Conservation (phyloP, 2,797 vertebrate genomes). For the Heterohyrax brucei region DNA sequence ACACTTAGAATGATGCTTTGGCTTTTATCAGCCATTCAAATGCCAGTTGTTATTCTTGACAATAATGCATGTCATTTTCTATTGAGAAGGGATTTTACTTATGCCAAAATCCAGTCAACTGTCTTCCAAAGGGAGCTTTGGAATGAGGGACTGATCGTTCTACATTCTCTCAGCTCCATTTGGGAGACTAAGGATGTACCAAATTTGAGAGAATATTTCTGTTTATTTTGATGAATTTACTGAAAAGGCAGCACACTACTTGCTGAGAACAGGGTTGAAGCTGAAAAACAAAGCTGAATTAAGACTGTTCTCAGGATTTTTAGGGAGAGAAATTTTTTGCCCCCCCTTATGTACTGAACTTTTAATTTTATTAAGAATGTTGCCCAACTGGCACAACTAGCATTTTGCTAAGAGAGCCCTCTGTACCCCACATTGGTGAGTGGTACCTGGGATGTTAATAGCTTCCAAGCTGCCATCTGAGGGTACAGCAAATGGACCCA, state of each 20-base stretch:
- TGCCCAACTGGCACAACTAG: not conserved
- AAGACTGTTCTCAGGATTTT: not conserved
- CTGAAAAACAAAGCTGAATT: slow-evolving; percentile 16
- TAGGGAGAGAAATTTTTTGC: not conserved
- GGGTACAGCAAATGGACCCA: no score
- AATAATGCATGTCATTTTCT: slow-evolving; percentile 29
- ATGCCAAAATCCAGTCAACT: slow-evolving; percentile 14
- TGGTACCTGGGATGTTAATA: no score
- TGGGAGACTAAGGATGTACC: not conserved
- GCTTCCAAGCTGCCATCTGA: no score
- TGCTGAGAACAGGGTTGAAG: slow-evolving; percentile 41
- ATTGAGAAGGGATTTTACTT: slow-evolving; percentile 17
- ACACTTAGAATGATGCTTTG: not conserved
- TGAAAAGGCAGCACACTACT: slow-evolving; percentile 1
- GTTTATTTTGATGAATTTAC: slow-evolving; percentile 21
- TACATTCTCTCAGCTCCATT: slow-evolving; percentile 4
- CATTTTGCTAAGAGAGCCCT: no score
- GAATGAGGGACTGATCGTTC: not conserved
- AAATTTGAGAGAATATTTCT: slow-evolving; percentile 53
- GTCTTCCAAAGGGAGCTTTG: not conserved
- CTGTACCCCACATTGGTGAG: no score
- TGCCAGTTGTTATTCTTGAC: not conserved
- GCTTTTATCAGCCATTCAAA: not conserved
- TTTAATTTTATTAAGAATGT: slow-evolving; percentile 50
- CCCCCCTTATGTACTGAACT: not conserved